Base-by-base conservation (phyloP, 2,797 vertebrate genomes). In the Holocentrus rufus region DNA sequence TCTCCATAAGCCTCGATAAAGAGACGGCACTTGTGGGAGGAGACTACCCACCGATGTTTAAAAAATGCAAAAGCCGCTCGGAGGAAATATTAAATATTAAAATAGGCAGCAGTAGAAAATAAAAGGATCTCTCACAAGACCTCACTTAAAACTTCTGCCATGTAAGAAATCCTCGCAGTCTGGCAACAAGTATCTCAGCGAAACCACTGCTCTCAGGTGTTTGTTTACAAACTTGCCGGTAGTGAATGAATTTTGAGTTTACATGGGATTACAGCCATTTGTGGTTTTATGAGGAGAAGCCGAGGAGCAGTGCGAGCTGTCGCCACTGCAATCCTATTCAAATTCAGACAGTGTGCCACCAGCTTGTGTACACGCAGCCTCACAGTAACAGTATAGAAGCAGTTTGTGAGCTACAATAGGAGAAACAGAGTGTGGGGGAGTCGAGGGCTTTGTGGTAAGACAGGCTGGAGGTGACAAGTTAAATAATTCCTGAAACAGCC, bases 211-310 rank as follows among this genome's bases (percentile, higher is more conserved):
- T 70, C 54, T 74, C 46, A 14, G 17, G 54, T 75, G 66, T 82
- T 83, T 83, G 70, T 74, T 75, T 60, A 76, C 50, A 78, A 75
- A 74, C 61, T 36, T 55, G 65, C 42, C 39, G 14, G n/a, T 36
- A 14, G n/a, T 36, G 46, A 69, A 74, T 71, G 66, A 65, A 69
- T 49, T 25, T 53, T 31, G 75, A 56, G 69, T 72, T 56, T 65
- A 58, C 30, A 56, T 27, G 64, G 65, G 69, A 70, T 22, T 72
- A 68, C 36, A 31, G 14, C 23, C 42, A 47, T 55, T 57, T 42
- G 57, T 31, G 36, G 46, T 65, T 80, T 73, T 61, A 18, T 65
- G 20, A 44, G 23, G 44, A 65, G 63, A 47, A 39, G 49, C 44
- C 5, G 1, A 73, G 36, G 50, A 69, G 34, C 27, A 39, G 36